Base-by-base conservation (phyloP, 1,140 invertebrate species). In the Drosophila quadrilineata region DNA sequence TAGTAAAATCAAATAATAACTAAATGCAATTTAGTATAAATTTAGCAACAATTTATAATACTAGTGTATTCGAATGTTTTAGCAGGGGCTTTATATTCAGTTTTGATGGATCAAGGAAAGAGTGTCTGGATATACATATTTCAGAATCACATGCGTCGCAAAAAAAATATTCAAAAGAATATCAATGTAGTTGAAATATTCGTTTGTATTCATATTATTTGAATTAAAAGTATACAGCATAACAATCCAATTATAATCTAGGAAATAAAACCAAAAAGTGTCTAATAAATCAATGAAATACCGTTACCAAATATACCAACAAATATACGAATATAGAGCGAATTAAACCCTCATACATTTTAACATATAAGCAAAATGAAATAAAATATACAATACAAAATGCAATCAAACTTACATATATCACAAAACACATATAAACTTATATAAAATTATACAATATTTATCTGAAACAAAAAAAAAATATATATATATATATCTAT, bases 321-420 rank as follows among this genome's bases (percentile, higher is more conserved):
- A 26, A 46, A 46, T 36, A 29, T 28, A 38, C n/a, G 26, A 38
- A 28, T 49, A 31, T 14, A 16, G 17, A 63, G n/a, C n/a, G n/a
- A n/a, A n/a, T n/a, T n/a, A 33, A 45, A 17, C 21, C 29, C 26
- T 41, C 17, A 1, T 29, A 38, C 24, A 26, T 10, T 38, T 3
- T 48, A 31, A 33, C 17, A 35, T 41, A 21, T 66, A 70, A 41
- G 50, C 17, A 69, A 48, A 33, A 58, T 50, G n/a, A n/a, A 46
- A 73, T 38, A 28, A 58, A 53, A 24, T 36, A 36, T 72, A 75
- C 72, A 84, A 82, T 69, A 76, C 58, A 73, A 69, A 82, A 62
- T 73, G 69, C 77, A 82, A 82, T 82, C 77, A 82, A 73, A 59
- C 73, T 84, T 76, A 82, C 35, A 76, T 36, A 60, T 69, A 82